phyloP scores from a whole-genome alignment of 1,140 invertebrate genomes.

The Lasaia peninsularis region DNA sequence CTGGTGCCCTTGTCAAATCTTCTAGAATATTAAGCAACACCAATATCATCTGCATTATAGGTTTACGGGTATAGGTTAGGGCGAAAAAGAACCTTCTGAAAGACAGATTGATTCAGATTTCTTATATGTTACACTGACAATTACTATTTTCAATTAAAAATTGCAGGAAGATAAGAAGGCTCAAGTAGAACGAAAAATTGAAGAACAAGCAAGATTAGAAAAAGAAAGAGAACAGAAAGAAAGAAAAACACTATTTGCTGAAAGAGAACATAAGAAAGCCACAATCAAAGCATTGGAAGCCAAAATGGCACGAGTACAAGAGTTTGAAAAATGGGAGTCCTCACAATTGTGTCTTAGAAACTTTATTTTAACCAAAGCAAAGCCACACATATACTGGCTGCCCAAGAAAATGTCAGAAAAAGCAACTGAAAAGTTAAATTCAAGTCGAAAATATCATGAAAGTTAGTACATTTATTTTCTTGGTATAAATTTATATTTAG shows the following conservation, averaged over 20 bases:
- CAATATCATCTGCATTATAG: no score
- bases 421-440: constrained; percentile 70
- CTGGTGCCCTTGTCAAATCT: no score
- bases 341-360: constrained; percentile 86
- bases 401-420: constrained; percentile 84
- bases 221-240: constrained; percentile 91
- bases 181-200: constrained; percentile 94
- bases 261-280: constrained; percentile 90
- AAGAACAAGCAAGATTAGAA: constrained; percentile 92
- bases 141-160: constrained; percentile 4
- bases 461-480: constrained; percentile 59
- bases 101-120: no score
- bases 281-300: constrained; percentile 93
- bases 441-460: constrained; percentile 74
- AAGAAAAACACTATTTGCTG: constrained; percentile 89
- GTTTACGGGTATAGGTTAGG: no score
- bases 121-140: no score
- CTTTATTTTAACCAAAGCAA: constrained; percentile 92
- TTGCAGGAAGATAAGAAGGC: constrained; percentile 78
- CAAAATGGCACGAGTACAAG: constrained; percentile 91
- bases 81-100: no score
- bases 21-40: no score
- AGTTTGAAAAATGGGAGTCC: constrained; percentile 93
- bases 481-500: not conserved
- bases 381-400: constrained; percentile 92